phyloP scores from a whole-genome alignment of 2,797 vertebrate genomes.

The Bradypus variegatus region DNA sequence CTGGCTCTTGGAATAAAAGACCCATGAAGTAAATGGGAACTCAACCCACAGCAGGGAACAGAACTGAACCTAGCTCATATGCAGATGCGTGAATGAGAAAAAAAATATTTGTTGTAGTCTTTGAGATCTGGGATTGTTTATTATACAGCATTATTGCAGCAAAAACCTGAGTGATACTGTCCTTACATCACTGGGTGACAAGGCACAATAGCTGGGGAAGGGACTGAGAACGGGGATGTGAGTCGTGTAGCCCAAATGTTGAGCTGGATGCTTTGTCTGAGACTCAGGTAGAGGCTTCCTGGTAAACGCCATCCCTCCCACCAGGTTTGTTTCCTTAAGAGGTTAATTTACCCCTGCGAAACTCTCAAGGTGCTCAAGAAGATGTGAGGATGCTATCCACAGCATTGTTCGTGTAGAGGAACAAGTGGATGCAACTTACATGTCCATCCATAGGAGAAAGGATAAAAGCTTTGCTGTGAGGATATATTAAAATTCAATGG shows the following conservation, averaged over 20 bases:
- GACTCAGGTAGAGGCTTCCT: not conserved
- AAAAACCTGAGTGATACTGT: not conserved
- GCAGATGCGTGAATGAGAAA: not conserved
- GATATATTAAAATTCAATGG: not conserved
- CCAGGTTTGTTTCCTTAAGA: not conserved
- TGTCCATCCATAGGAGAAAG: not conserved
- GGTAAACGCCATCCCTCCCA: fast-evolving
- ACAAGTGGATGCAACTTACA: fast-evolving
- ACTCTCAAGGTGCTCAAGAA: not conserved
- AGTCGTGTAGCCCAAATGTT: not conserved
- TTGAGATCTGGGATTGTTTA: not conserved
- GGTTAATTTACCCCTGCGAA: not conserved
- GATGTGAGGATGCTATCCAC: fast-evolving
- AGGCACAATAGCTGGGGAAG: not conserved
- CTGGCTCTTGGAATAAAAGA: not conserved
- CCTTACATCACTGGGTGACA: not conserved
- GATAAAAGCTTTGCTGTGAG: no score
- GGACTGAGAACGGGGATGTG: not conserved
- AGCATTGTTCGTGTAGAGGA: not conserved
- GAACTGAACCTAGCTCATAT: not conserved
- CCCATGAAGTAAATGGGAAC: not conserved
- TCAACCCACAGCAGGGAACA: not conserved
- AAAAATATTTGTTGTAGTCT: fast-evolving
- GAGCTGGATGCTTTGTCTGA: not conserved
- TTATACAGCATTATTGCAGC: not conserved